A percentile compares a stretch with the other conserved stretches of the same genome.
Conservation (phyloP, 1,140 invertebrate species). For the Augochlora pura region DNA sequence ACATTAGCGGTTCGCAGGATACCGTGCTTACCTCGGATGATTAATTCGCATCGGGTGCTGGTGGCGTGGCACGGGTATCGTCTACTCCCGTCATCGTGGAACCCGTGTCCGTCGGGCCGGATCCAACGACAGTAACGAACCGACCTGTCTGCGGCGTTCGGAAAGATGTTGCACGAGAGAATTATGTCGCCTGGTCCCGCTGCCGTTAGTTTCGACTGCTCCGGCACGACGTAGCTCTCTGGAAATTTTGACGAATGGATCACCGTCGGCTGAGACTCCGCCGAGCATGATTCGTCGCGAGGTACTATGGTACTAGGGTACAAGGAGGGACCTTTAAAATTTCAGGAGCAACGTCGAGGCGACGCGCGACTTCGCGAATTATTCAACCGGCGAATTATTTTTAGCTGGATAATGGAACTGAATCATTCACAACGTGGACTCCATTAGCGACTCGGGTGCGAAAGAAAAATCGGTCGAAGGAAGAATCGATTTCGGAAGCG, state of each 20-base stretch:
- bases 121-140: slow-evolving; percentile 76
- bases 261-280: neutral
- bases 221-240: slow-evolving; percentile 69
- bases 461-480: too few relatives aligned
- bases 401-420: too few relatives aligned
- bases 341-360: too few relatives aligned
- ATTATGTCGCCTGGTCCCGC: slow-evolving; percentile 15
- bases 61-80: slow-evolving; percentile 60
- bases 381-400: too few relatives aligned
- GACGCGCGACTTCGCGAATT: too few relatives aligned
- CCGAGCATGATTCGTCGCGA: neutral
- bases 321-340: too few relatives aligned
- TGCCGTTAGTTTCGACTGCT: slow-evolving; percentile 39
- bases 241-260: slow-evolving; percentile 7
- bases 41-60: slow-evolving; percentile 64
- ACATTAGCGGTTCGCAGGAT: slow-evolving; percentile 26
- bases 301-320: too few relatives aligned
- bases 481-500: too few relatives aligned
- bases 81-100: slow-evolving; percentile 53
- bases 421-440: too few relatives aligned
- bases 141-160: slow-evolving; percentile 20
- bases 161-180: slow-evolving; percentile 62
- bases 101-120: slow-evolving; percentile 66
- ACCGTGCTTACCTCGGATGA: slow-evolving; percentile 65
- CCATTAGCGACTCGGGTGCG: too few relatives aligned